Evolutionary conservation across 1,140 invertebrate genomes (phyloP), one percentile per base, ranked within the genome.

Genomic region (Elymnias hypermnestra): DNA sequence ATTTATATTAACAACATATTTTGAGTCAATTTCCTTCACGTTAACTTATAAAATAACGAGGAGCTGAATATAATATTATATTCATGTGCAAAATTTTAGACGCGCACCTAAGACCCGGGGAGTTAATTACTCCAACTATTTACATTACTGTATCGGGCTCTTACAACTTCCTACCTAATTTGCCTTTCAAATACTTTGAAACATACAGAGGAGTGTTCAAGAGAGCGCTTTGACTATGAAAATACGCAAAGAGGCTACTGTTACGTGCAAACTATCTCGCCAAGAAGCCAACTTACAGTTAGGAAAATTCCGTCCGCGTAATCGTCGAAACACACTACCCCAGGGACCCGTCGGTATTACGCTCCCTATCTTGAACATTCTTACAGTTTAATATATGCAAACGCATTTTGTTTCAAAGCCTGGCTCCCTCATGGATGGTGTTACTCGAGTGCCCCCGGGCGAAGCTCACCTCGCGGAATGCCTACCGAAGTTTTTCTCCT

Each of bases 401-500:
- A 83, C 79, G 79, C 81, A 85, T 83, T 85, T 85, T 85, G 81
- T 85, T 85, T 81, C 81, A 82, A 85, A 85, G 78, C 72, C 70
- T 72, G 66, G 64, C 68, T 77, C 78, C 76, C 81, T 72, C 64
- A 73, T 71, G 67, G 53, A 76, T 61, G 75, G 66, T 69, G 72
- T 82, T 76, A 70, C 60, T 75, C 43, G 47, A 70, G 63, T 57
- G 53, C 76, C 77, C 77, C 72, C 63, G 1, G 57, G 79, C 73
- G 42, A 52, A 44, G 58, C 50, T 66, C 64, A 70, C 72, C 61
- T 73, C 59, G 43, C 62, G n/a, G 26, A 43, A 50, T 57, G 57
- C 48, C 53, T 63, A 52, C 60, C 56, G 49, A 76, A 74, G 62
- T 75, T 77, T 79, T 77, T 71, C 62, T 53, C 57, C 54, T 62